Base-by-base conservation (phyloP, 1,140 invertebrate species). In the Teleopsis dalmanni region DNA sequence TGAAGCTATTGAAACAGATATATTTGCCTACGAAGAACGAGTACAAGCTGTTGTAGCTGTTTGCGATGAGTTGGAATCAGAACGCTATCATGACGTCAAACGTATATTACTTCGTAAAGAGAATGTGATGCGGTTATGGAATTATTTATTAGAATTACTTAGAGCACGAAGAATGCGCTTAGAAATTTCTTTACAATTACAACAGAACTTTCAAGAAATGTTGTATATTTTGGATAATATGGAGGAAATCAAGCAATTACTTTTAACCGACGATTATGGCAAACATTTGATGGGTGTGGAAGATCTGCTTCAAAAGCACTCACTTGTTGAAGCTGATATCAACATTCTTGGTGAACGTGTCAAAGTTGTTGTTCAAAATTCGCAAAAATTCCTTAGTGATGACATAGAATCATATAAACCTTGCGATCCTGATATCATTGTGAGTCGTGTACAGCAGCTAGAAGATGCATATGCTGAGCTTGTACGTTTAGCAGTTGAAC, bases 271-370 rank as follows among this genome's bases (percentile, higher is more conserved):
- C 62, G 96, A 99, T 74, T 96, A 95, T 73, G 96, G 96, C 52
- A 98, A 98, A 70, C 96, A 99, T 75, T 74, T 99, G 55, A 97
- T 99, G 93, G 94, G 95, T 8, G 97, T 99, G 0, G 95, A 99
- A 74, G 96, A 99, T 75, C 76, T 99, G 36, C 75, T 99, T 19
- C 95, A 99, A 73, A 98, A 99, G 71, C 97, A 99, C 70, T 92
- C 88, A 21, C 76, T 99, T 0, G 85, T 99, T 3, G 96, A 99
- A 71, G 95, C 94, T 1, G 96, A 99, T 62, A 96, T 99, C 59
- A 97, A 98, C 64, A 94, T 99, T 9, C 75, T 99, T 2, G 95
- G 95, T 6, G 95, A 99, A 62, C 78, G 95, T 36, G 95, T 99
- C 1, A 97, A 97, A 74, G 88, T 87, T 26, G 95, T 98, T 1